phyloP scores from a whole-genome alignment of 2,113 vertebrate genomes.

The Plestiodon gilberti region DNA sequence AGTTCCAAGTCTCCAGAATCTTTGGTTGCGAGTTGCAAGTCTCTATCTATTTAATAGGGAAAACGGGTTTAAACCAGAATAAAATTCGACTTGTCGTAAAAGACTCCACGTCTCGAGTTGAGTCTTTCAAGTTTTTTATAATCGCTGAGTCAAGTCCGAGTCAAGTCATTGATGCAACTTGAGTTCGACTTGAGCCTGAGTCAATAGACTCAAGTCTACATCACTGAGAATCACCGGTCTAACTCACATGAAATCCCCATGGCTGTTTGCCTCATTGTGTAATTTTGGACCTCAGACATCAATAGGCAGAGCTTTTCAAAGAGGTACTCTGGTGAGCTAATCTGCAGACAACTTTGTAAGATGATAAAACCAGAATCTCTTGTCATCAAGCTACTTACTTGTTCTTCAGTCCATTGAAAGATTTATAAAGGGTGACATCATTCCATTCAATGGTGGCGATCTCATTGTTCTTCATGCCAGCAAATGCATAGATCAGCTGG shows the following conservation, averaged over 20 bases:
- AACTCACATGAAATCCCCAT: neutral
- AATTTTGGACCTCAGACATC: neutral
- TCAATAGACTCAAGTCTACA: too few species aligned
- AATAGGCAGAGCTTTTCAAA: neutral
- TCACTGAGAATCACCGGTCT: too few species aligned
- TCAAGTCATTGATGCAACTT: too few species aligned
- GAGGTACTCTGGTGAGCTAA: neutral
- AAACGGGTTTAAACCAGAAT: too few species aligned
- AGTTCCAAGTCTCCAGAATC: too few species aligned
- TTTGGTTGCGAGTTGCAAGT: too few species aligned
- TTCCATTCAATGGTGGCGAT: slow-evolving; percentile 84
- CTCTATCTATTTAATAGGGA: too few species aligned
- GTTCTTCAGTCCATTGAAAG: slow-evolving; percentile 83
- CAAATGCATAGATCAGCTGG: slow-evolving; percentile 86
- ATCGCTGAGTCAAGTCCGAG: too few species aligned
- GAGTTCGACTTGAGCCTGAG: too few species aligned
- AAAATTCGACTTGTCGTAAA: too few species aligned
- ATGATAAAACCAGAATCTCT: neutral
- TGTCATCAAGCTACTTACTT: slow-evolving; percentile 57
- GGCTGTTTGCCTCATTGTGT: neutral
- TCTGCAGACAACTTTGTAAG: neutral
- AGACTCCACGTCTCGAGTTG: too few species aligned
- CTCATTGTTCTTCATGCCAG: slow-evolving; percentile 83
- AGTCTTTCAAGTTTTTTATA: too few species aligned
- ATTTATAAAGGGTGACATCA: slow-evolving; percentile 80